phyloP scores from a whole-genome alignment of 2,888 invertebrate species.

The Diaperis boleti region DNA sequence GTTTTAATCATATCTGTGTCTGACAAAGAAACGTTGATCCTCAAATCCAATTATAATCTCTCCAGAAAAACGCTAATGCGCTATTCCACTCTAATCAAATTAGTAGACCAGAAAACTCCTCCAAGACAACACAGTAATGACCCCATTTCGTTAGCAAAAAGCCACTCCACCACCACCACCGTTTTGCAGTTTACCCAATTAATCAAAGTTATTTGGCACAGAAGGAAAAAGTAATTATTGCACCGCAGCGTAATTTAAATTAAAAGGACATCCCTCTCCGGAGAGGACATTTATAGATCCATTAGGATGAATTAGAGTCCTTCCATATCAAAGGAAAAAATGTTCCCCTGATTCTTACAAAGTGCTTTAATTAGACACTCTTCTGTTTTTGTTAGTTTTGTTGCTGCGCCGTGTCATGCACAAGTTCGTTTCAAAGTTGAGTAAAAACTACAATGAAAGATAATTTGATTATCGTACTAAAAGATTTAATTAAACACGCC shows the following conservation, averaged over 20 bases:
- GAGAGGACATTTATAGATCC: neutral
- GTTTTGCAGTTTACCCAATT: constrained; percentile 4
- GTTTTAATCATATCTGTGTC: no score
- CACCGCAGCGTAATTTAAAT: neutral
- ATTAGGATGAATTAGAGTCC: neutral
- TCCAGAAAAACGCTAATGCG: neutral
- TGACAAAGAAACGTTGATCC: no score
- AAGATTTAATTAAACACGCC: neutral
- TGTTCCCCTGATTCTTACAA: neutral
- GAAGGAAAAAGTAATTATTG: neutral
- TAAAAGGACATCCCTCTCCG: neutral
- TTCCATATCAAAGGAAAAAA: neutral
- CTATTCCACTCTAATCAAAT: neutral
- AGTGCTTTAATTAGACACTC: neutral
- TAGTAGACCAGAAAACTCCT: neutral
- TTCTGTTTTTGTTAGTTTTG: neutral
- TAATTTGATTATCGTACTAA: constrained; percentile 5
- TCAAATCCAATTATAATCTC: no score
- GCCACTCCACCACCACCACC: neutral
- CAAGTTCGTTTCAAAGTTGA: neutral
- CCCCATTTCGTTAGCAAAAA: neutral
- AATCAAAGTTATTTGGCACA: constrained; percentile 1
- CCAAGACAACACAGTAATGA: neutral
- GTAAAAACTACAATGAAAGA: constrained; percentile 5
- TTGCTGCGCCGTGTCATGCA: neutral